These are phyloP conservation scores for Nipponacmea schrenckii DNA, from an alignment of 2,888 invertebrate species.

Conservation along the genomic window DNA sequence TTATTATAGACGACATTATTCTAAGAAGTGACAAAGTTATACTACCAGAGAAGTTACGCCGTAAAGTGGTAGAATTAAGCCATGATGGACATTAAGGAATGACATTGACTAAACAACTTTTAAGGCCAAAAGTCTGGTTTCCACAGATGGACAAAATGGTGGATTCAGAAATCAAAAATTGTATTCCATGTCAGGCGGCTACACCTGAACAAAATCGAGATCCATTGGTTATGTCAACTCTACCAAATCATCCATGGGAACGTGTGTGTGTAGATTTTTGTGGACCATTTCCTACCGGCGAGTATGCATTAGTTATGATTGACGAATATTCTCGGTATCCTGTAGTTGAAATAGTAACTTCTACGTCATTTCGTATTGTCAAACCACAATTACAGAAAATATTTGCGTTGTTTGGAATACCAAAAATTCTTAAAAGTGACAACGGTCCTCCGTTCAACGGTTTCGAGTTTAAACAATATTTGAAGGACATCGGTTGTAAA, in stretches of 20 bases:
- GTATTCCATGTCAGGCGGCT: conserved; percentile 33
- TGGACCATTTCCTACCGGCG: conserved; percentile 23
- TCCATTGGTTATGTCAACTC: conserved; percentile 8
- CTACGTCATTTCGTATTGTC: not conserved
- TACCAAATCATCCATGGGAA: conserved; percentile 17
- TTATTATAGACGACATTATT: conserved; percentile 24
- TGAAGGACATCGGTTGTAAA: conserved; percentile 27
- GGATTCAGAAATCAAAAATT: conserved; percentile 15
- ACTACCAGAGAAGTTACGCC: conserved; percentile 33
- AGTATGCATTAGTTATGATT: too few relatives aligned
- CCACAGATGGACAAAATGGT: conserved; percentile 37
- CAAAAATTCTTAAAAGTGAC: too few relatives aligned
- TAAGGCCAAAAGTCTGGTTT: conserved; percentile 45
- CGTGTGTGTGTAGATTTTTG: conserved; percentile 17
- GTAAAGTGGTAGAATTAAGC: conserved; percentile 31
- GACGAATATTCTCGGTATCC: too few relatives aligned
- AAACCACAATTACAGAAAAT: conserved; percentile 12
- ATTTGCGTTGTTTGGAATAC: conserved; percentile 27
- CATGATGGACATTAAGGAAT: conserved; percentile 43
- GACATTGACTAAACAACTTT: conserved; percentile 37
- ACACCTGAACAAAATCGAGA: conserved; percentile 17
- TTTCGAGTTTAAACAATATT: too few relatives aligned
- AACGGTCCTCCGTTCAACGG: too few relatives aligned
- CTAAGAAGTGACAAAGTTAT: conserved; percentile 28
- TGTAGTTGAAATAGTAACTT: too few relatives aligned